phyloP scores from a whole-genome alignment of 2,113 vertebrate species.

The Hemicordylus capensis region DNA sequence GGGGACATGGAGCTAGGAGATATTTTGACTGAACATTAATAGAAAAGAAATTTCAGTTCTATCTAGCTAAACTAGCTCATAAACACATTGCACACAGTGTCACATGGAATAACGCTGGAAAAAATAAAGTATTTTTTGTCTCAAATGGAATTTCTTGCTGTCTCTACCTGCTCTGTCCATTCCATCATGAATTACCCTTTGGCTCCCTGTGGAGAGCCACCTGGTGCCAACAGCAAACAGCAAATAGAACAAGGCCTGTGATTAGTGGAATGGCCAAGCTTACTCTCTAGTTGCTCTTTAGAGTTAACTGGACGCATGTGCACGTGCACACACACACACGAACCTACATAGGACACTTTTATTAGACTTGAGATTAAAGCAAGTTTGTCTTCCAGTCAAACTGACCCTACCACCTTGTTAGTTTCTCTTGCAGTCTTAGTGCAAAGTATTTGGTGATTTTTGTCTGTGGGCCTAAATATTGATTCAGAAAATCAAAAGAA shows the following conservation, averaged over 20 bases:
- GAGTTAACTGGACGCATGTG: neutral
- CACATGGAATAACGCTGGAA: neutral
- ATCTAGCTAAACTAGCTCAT: conserved; percentile 2
- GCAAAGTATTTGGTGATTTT: conserved; percentile 53
- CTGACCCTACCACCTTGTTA: conserved; percentile 38
- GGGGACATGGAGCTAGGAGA: neutral
- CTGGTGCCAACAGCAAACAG: conserved; percentile 8
- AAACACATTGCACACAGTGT: neutral
- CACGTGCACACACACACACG: conserved; percentile 16
- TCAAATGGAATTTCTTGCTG: neutral
- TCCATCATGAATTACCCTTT: conserved; percentile 33
- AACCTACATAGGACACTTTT: neutral
- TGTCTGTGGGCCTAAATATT: conserved; percentile 26
- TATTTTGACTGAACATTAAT: conserved; percentile 11
- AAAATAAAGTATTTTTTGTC: neutral
- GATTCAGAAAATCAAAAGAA: conserved; percentile 35
- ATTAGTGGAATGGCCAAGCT: neutral
- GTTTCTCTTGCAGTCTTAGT: conserved; percentile 51
- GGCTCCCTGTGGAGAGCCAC: conserved; percentile 26
- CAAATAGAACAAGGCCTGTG: conserved; percentile 18
- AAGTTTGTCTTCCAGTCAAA: conserved; percentile 64
- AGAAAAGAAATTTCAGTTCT: conserved; percentile 14
- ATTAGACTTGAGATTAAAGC: conserved; percentile 24
- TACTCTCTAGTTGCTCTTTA: conserved; percentile 28
- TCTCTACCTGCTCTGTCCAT: conserved; percentile 24